Evolutionary conservation across 2,113 vertebrate genomes (phyloP), one percentile per base, ranked within the genome.

Genomic region (Clinocottus analis): DNA sequence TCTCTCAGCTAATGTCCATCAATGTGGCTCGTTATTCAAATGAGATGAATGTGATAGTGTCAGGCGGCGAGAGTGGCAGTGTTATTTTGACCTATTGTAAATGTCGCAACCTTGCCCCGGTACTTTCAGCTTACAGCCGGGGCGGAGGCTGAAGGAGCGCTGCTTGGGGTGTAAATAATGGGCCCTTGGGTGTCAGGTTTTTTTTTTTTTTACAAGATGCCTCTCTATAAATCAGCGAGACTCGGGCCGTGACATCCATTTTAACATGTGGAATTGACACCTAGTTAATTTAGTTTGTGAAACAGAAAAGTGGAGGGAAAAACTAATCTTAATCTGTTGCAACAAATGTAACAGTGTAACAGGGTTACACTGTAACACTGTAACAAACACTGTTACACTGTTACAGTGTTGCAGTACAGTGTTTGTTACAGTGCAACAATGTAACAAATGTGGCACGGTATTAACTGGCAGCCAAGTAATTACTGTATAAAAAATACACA

Each of bases 31-130:
- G 91, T 96, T 95, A 97, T 96, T 96, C 94, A 96, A 95, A 97
- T 95, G 90, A 96, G 95, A 96, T 92, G 94, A 96, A 96, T 92
- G 92, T 76, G 39, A 80, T 91, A 88, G 94, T 95, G 93, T 95
- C 93, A 94, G 72, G 81, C 89, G 43, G 89, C 77, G 0, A 0
- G 86, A 92, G 85, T 80, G 80, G 89, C 87, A 90, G 91, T 94
- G 94, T 94, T 95, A 93, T 94, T 95, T 90, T 95, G 94, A 97
- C 95, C 95, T 93, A 93, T 90, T 94, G 93, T 95, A 95, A 95
- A 94, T 95, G 95, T 92, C 89, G 84, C 88, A 94, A 96, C 95
- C 94, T 93, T 92, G 86, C 90, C 91, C 94, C 89, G 29, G 62
- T 77, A 85, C 83, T 68, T 87, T 85, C 11, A 5, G 51, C 68